Percentiles rank a stretch among this genome's conserved stretches.
phyloP scores from a whole-genome alignment of 2,888 invertebrate species.

The Caenorhabditis japonica region DNA sequence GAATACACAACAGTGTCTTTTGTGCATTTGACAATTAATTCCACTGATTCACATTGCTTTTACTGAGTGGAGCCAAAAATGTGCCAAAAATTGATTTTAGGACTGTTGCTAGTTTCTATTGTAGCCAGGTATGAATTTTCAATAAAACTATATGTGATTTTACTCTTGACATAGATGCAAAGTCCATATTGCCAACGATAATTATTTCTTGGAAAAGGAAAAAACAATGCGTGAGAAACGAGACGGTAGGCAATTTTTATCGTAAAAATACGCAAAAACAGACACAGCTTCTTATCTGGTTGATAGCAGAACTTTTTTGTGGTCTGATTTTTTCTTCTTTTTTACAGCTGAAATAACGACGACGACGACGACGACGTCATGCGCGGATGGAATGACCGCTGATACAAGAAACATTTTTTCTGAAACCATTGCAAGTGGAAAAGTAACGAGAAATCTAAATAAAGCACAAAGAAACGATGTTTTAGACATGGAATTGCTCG shows the following conservation, averaged over 20 bases:
- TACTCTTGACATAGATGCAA: slow-evolving; percentile 24
- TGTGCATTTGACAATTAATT: no score
- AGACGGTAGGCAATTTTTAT: slow-evolving; percentile 19
- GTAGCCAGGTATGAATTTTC: no score
- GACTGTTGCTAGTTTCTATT: no score
- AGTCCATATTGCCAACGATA: slow-evolving; percentile 39
- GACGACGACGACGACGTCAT: slow-evolving; percentile 2
- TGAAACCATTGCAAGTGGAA: slow-evolving; percentile 30
- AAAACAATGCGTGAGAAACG: slow-evolving; percentile 32
- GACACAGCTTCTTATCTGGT: slow-evolving; percentile 6
- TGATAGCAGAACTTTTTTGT: not conserved
- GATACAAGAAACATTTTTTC: slow-evolving; percentile 30
- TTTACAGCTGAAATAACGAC: slow-evolving; percentile 26
- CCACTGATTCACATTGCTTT: no score
- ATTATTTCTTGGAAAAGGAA: slow-evolving; percentile 30
- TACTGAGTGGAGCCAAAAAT: no score
- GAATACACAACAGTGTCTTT: no score
- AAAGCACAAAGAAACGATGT: slow-evolving; percentile 31
- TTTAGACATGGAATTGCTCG: slow-evolving; percentile 51
- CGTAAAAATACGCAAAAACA: no score
- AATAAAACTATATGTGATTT: no score
- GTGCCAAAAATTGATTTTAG: no score
- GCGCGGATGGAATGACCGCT: slow-evolving; percentile 35
- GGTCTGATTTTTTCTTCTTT: not conserved
- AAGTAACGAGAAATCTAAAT: no score